Conservation (phyloP, 2,888 invertebrate genomes). For the Macrophya alboannulata region DNA sequence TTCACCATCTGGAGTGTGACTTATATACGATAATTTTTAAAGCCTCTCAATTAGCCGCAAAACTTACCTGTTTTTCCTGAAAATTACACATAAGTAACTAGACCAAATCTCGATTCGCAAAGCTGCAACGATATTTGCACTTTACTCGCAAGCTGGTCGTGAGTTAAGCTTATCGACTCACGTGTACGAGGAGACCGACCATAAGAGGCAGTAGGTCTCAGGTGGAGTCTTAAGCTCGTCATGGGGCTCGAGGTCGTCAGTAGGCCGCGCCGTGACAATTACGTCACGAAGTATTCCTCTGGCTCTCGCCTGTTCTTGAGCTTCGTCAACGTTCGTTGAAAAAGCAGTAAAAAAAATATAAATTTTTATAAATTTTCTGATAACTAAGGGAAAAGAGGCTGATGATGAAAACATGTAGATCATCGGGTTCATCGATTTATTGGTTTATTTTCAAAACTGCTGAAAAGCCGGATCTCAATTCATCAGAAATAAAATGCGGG, state of each 20-base stretch:
- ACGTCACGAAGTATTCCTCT: slow-evolving; percentile 63
- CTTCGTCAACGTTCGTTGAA: not conserved
- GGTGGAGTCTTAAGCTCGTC: slow-evolving; percentile 29
- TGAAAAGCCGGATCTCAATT: not conserved
- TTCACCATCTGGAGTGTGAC: too few relatives aligned
- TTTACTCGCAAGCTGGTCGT: not conserved
- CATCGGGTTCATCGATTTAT: not conserved
- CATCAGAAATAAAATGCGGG: not conserved
- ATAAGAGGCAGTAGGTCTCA: slow-evolving; percentile 54
- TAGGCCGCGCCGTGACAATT: slow-evolving; percentile 61
- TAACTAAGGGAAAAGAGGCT: not conserved
- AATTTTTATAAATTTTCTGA: not conserved
- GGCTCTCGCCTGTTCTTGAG: not conserved
- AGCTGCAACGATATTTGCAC: slow-evolving; percentile 8
- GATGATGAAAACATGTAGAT: not conserved
- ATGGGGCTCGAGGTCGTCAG: slow-evolving; percentile 52
- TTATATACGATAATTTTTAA: not conserved
- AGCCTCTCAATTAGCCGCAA: not conserved
- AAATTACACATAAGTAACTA: not conserved
- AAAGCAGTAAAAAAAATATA: not conserved
- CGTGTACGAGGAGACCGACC: slow-evolving; percentile 57
- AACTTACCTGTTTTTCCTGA: not conserved
- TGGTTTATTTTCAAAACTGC: not conserved
- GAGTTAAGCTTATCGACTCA: slow-evolving; percentile 57
- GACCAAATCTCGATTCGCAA: not conserved